Conservation (phyloP, 1,140 invertebrate genomes). For the Drosophila prosaltans region DNA sequence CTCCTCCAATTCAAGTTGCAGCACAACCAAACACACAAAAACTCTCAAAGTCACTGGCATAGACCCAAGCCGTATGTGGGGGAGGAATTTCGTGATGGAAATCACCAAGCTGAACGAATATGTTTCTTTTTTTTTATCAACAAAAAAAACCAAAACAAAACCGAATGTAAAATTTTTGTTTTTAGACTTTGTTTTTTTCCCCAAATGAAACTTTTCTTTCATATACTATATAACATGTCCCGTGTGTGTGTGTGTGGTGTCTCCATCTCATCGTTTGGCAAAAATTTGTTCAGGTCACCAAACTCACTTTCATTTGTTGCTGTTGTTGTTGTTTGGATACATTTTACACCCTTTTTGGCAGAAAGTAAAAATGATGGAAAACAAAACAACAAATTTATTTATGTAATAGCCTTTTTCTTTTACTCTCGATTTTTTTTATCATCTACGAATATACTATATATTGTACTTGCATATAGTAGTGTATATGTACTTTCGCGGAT, state of each 20-base stretch:
- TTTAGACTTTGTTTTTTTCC: conserved; percentile 55
- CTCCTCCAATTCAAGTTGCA: conserved; percentile 35
- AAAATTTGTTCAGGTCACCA: conserved; percentile 58
- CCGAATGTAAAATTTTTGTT: conserved; percentile 70
- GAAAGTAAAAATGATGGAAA: conserved; percentile 48
- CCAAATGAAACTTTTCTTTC: conserved; percentile 49
- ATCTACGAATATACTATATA: conserved; percentile 12
- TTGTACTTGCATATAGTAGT: background rate
- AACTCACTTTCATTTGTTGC: conserved; percentile 66
- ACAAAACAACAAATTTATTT: conserved; percentile 65
- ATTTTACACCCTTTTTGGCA: conserved; percentile 49
- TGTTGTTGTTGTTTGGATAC: background rate
- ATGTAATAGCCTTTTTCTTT: conserved; percentile 54
- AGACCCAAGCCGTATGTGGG: conserved; percentile 49
- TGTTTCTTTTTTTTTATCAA: conserved; percentile 15
- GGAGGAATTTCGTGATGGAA: conserved; percentile 72
- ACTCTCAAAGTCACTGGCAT: conserved; percentile 62
- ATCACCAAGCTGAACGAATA: conserved; percentile 75
- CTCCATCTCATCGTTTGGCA: conserved; percentile 21
- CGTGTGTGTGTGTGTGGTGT: background rate
- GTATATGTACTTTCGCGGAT: conserved; percentile 60
- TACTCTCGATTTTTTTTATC: conserved; percentile 46
- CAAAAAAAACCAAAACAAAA: conserved; percentile 68
- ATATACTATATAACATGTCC: conserved; percentile 4
- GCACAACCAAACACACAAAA: conserved; percentile 31